Evolutionary conservation across 2,797 vertebrate species (phyloP).

Genomic region (Cygnus olor): DNA sequence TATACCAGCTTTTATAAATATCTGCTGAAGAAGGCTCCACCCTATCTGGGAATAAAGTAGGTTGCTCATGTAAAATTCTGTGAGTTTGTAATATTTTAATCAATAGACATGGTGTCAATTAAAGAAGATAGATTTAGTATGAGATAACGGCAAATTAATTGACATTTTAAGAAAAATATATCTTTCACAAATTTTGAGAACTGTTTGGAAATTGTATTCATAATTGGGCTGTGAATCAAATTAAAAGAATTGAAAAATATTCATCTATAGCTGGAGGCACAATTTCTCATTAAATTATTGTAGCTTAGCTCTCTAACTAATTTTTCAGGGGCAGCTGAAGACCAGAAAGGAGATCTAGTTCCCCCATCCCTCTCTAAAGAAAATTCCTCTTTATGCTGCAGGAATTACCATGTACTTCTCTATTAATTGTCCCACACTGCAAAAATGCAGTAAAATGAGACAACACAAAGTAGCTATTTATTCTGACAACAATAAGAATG

Average conservation of each 20-base stretch:
- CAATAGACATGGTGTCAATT: neutral
- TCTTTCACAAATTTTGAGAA: neutral
- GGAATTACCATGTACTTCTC: neutral
- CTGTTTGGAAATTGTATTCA: neutral
- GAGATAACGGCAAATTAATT: conserved; percentile 20
- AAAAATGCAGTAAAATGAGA: neutral
- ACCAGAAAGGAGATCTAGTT: neutral
- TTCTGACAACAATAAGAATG: neutral
- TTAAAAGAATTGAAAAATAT: conserved; percentile 24
- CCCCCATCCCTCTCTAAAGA: neutral
- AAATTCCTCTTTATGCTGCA: neutral
- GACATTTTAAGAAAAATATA: neutral
- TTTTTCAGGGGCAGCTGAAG: neutral
- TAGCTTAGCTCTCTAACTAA: neutral
- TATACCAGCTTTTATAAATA: neutral
- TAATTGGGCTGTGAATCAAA: conserved; percentile 15
- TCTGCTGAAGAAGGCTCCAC: neutral
- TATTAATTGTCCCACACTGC: neutral
- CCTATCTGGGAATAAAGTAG: neutral
- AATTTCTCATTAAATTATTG: neutral
- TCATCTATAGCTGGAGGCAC: neutral
- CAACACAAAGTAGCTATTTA: neutral
- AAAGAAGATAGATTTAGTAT: conserved; percentile 34
- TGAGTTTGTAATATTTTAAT: conserved; percentile 10
- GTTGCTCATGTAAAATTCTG: conserved; percentile 1